phyloP scores from a whole-genome alignment of 1,140 invertebrate species.

The Physella acuta region DNA sequence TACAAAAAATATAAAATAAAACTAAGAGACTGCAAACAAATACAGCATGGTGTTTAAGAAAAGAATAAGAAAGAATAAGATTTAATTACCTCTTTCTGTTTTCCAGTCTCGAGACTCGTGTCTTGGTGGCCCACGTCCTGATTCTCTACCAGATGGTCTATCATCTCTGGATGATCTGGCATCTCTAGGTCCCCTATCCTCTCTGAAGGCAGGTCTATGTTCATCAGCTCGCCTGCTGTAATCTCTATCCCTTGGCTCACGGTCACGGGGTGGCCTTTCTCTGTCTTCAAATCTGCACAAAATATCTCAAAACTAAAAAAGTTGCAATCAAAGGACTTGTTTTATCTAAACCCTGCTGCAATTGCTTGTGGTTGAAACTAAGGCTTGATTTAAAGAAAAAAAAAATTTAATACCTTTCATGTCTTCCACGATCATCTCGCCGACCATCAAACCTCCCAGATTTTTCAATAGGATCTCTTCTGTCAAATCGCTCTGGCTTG shows the following conservation, averaged over 20 bases:
- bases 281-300: constrained; percentile 17
- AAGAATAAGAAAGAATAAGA: background rate
- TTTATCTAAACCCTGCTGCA: background rate
- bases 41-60: background rate
- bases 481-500: constrained; percentile 19
- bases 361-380: background rate
- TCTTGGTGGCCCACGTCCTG: background rate
- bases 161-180: constrained; percentile 4
- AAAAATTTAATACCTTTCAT: constrained; percentile 16
- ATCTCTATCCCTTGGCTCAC: constrained; percentile 13
- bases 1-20: background rate
- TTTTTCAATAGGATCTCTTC: constrained; percentile 19
- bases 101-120: constrained; percentile 25
- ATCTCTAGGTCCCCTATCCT: constrained; percentile 11
- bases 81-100: constrained; percentile 21
- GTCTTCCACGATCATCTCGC: constrained; percentile 14
- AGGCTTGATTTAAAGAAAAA: background rate
- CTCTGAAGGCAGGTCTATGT: constrained; percentile 10
- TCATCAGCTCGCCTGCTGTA: background rate
- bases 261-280: background rate
- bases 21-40: background rate
- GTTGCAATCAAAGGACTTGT: background rate
- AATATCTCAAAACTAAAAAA: background rate
- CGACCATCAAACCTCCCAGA: background rate
- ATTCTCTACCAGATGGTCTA: background rate